phyloP scores from a whole-genome alignment of 1,140 invertebrate genomes.

The Stenopsyche tienmushanensis region DNA sequence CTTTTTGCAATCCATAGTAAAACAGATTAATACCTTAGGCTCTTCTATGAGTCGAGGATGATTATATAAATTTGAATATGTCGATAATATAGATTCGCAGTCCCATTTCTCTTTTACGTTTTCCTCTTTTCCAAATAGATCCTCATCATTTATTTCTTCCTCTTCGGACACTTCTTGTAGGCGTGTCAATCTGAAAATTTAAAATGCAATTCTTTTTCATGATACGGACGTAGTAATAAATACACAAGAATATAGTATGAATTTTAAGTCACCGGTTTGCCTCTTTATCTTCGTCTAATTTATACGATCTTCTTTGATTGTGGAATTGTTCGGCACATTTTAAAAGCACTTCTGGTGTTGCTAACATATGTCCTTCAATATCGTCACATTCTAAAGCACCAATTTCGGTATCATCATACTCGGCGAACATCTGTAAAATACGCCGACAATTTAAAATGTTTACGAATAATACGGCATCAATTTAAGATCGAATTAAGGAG shows the following conservation, averaged over 20 bases:
- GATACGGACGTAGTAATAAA: too few species aligned
- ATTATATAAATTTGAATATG: conserved; percentile 89
- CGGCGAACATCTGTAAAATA: conserved; percentile 69
- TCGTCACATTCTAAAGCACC: conserved; percentile 87
- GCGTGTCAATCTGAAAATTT: conserved; percentile 45
- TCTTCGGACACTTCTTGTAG: conserved; percentile 56
- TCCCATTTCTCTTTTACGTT: conserved; percentile 81
- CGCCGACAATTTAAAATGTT: not conserved
- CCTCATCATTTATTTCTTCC: conserved; percentile 59
- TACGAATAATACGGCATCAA: not conserved
- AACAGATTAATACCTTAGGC: conserved; percentile 58
- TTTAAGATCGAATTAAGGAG: too few species aligned
- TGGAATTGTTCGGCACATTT: conserved; percentile 65
- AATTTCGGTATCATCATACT: conserved; percentile 88
- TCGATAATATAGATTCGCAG: conserved; percentile 88
- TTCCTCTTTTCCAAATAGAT: conserved; percentile 62
- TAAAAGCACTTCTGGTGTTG: conserved; percentile 67
- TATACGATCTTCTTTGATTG: conserved; percentile 61
- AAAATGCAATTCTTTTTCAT: not conserved
- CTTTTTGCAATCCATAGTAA: conserved; percentile 3
- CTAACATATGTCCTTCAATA: conserved; percentile 77
- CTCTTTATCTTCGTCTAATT: conserved; percentile 70
- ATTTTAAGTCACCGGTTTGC: conserved; percentile 52
- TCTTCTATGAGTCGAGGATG: conserved; percentile 86
- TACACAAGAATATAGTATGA: not conserved